phyloP scores from a whole-genome alignment of 2,888 invertebrate genomes.

The Caenorhabditis sp. region DNA sequence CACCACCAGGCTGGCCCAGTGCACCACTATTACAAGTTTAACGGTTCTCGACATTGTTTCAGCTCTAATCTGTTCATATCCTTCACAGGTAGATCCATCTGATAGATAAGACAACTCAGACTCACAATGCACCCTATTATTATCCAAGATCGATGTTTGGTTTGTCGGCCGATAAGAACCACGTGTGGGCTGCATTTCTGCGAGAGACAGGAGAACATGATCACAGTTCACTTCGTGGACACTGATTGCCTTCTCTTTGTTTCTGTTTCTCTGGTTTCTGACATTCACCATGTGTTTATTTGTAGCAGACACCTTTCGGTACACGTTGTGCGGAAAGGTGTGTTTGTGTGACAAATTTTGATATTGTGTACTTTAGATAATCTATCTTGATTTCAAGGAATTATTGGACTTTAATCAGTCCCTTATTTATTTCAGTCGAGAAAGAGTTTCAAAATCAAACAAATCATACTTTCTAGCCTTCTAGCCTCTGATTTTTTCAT shows the following conservation, averaged over 20 bases:
- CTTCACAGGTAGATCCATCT: not conserved
- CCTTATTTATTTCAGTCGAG: not conserved
- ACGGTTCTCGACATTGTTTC: too few species aligned
- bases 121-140: conserved; percentile 41
- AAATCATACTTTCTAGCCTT: conserved; percentile 19
- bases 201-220: conserved; percentile 57
- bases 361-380: conserved; percentile 29
- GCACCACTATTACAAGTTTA: too few species aligned
- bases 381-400: not conserved
- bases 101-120: conserved; percentile 24
- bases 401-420: conserved; percentile 8
- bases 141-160: conserved; percentile 43
- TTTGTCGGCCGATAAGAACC: conserved; percentile 49
- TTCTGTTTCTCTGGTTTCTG: conserved; percentile 7
- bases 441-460: conserved; percentile 6
- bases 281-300: conserved; percentile 38
- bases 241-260: conserved; percentile 23
- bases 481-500: conserved; percentile 1
- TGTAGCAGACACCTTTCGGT: conserved; percentile 32
- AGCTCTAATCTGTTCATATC: not conserved
- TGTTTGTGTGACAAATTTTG: conserved; percentile 10
- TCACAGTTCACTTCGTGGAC: conserved; percentile 59
- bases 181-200: conserved; percentile 51
- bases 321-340: conserved; percentile 6
- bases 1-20: too few species aligned